Percentiles rank a stretch among this genome's conserved stretches.
phyloP scores from a whole-genome alignment of 2,113 vertebrate species.

The Dipodomys ordii region DNA sequence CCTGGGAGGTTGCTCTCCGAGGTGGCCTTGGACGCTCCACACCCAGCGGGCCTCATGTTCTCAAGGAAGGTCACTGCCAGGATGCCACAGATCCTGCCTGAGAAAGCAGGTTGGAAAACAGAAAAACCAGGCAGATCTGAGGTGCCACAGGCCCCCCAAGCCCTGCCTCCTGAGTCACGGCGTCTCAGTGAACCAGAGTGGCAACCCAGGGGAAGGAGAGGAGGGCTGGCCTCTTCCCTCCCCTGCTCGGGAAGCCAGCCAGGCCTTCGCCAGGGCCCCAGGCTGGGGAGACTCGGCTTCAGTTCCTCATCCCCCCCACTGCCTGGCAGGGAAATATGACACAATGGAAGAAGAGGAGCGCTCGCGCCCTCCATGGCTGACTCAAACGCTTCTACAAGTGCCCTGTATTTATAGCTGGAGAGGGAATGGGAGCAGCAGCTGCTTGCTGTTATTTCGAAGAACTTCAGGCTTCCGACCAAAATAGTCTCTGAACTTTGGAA shows the following conservation, averaged over 20 bases:
- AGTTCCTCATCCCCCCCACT: neutral
- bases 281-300: neutral
- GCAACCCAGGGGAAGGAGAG: neutral
- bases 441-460: slow-evolving; percentile 80
- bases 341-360: slow-evolving; percentile 15
- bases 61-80: neutral
- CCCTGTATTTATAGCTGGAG: slow-evolving; percentile 78
- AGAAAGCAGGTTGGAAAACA: accelerated
- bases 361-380: slow-evolving; percentile 57
- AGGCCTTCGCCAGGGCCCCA: no score
- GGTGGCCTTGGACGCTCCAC: accelerated
- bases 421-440: slow-evolving; percentile 64
- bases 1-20: accelerated
- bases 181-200: neutral
- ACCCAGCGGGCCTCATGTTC: neutral
- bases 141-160: neutral
- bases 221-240: neutral
- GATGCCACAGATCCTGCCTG: neutral
- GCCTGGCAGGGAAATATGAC: neutral
- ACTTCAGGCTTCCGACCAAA: slow-evolving; percentile 80
- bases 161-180: accelerated
- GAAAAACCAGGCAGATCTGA: no score
- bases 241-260: neutral
- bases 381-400: slow-evolving; percentile 54
- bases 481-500: slow-evolving; percentile 83